Percentiles rank a stretch among this genome's conserved stretches.
These are phyloP conservation scores for Aleiodes testaceus DNA, from an alignment of 2,888 invertebrate genomes.

Conservation along the genomic window DNA sequence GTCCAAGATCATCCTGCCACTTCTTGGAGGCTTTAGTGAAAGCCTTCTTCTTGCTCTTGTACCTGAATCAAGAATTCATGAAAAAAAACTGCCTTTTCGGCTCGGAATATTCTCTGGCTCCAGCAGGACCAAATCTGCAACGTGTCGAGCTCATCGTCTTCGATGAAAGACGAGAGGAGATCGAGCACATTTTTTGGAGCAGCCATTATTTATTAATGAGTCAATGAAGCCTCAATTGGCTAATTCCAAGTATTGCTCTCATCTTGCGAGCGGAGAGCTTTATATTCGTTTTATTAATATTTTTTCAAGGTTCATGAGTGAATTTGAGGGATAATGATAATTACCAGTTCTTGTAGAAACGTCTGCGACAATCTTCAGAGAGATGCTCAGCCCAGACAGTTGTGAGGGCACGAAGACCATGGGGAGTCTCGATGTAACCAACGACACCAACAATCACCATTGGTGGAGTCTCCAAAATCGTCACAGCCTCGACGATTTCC, in stretches of 20 bases:
- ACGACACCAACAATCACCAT: constrained; percentile 98
- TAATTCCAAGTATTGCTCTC: constrained; percentile 67
- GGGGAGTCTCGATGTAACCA: constrained; percentile 99
- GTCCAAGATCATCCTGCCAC: constrained; percentile 98
- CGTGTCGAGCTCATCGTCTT: constrained; percentile 67
- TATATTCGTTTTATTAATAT: constrained; percentile 51
- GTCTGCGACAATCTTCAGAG: constrained; percentile 97
- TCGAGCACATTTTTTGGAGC: constrained; percentile 63
- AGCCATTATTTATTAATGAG: constrained; percentile 53
- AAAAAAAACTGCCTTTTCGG: constrained; percentile 18
- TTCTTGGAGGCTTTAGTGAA: constrained; percentile 95
- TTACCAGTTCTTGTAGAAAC: constrained; percentile 99
- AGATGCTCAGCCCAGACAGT: constrained; percentile 99
- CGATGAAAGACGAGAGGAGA: constrained; percentile 65
- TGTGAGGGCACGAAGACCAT: constrained; percentile 94
- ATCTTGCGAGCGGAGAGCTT: constrained; percentile 71
- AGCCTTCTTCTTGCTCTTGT: constrained; percentile 99
- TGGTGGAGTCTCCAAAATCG: constrained; percentile 97
- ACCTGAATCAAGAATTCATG: constrained; percentile 79
- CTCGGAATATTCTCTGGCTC: background rate
- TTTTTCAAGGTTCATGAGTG: background rate
- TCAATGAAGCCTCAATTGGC: constrained; percentile 55
- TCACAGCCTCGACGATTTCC: constrained; percentile 99
- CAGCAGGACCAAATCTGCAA: constrained; percentile 54
- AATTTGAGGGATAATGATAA: background rate